Base-by-base conservation (phyloP, 2,888 invertebrate species). In the Tolmerus cingulatus region DNA sequence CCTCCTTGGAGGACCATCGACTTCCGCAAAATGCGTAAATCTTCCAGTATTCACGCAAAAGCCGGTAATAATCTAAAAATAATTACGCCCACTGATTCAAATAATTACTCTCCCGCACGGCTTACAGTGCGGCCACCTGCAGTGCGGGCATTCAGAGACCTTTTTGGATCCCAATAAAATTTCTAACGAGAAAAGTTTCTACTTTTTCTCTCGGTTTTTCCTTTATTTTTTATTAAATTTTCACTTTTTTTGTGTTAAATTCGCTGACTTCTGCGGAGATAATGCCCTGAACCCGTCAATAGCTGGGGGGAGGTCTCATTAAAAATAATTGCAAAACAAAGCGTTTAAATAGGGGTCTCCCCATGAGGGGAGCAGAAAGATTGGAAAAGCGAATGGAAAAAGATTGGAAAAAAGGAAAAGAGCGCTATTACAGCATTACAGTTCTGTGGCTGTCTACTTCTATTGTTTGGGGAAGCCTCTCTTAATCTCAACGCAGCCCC, bases 291-390 rank as follows among this genome's bases (percentile, higher is more conserved):
- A 84, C 37, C 57, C 66, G 40, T 74, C 84, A 74, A 74, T 86
- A 51, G 51, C 30, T 76, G 51, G 8, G 46, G 76, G 55, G 76
- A 40, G n/a, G 34, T 77, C 86, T 86, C 86, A 86, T 86, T 86
- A 86, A 86, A 86, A 86, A 86, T 86, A 86, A 86, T 86, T 86
- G 86, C 86, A 86, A 77, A 34, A 77, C 77, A 86, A 86, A 86
- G 57, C 86, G 40, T 77, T 78, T 78, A 79, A 66, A 77, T 79
- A 86, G 74, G 14, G 57, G 55, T 77, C 66, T 27, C 19, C 57
- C 66, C 19, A 14, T 23, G 4, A 12, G 66, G 66, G 76, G 46
- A 40, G 40, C 40, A 78, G 46, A 43, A 46, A 23, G 78, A 43
- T 30, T 51, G 46, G 55, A 81, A 27, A 34, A 40, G 4, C 40